Evolutionary conservation across 2,113 vertebrate genomes (phyloP), one percentile per base, ranked within the genome.

Genomic region (Nothobranchius kuhntae): DNA sequence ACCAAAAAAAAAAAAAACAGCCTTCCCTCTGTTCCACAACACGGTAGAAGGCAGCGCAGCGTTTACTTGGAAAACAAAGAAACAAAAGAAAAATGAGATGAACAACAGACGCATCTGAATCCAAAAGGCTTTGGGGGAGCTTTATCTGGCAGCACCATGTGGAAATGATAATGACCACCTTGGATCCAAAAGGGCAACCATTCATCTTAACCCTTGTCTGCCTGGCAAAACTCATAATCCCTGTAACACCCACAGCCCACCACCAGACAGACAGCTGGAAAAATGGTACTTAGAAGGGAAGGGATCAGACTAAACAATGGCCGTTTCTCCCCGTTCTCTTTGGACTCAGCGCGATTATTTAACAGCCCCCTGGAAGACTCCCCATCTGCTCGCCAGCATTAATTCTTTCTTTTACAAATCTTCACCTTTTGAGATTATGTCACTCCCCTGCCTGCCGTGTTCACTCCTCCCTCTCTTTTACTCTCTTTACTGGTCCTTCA

Each of bases 71-170:
- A 82, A 93, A 85, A 78, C 67, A 79, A 72, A 79, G 73, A 82
- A 74, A 80, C 70, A 87, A 89, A 87, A 76, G 85, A 84, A 83
- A 77, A 87, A 87, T 61, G 67, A 78, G 74, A 78, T 12, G 53
- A 69, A 81, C 75, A 83, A 75, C 83, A 77, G 81, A 83, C 68
- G 82, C 61, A 21, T 55, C 80, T 80, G 86, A 89, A 92, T 93
- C 86, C 93, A 92, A 93, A 92, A 89, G 87, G 67, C 73, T 85
- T 84, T 61, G 51, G 61, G 54, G 44, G 44, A 13, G 89, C 83
- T 94, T 96, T 95, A 93, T 95, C 94, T 94, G 77, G 84, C 71
- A 83, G 87, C 89, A 77, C 91, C 91, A 92, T 91, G 94, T 92
- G 92, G 91, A 85, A 93, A 90, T 83, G 85, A 84, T 92, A 92